Base-by-base conservation (phyloP, 1,140 invertebrate genomes). In the Cepaea nemoralis region DNA sequence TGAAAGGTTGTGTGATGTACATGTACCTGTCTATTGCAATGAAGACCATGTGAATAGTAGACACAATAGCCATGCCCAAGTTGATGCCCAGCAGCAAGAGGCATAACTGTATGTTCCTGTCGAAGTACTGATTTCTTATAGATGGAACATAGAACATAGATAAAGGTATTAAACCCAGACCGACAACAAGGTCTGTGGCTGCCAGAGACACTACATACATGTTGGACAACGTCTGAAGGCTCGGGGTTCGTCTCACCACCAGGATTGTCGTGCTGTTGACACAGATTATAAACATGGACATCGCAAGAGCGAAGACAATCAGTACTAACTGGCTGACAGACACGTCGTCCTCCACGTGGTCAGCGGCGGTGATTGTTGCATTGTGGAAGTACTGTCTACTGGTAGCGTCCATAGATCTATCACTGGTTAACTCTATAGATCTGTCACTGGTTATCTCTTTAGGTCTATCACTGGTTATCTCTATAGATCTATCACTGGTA, bases 21-120 rank as follows among this genome's bases (percentile, higher is more conserved):
- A 77, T 19, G 35, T 77, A 77, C 19, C 75, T 8, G 75, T 77
- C 75, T n/a, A n/a, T 42, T 5, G 75, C 75, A 8, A 77, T 77
- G 19, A 77, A 33, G 12, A 33, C 31, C 75, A 77, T 77, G 55
- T 77, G 37, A 33, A 77, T 63, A 1, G 27, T 40, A 24, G 75
- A 77, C 31, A 77, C 48, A 14, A 66, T 55, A 24, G 75, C 48
- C 55, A 77, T 45, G 16, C 75, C 75, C 2, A 77, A 33, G 24
- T 63, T 77, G 31, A 66, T 27, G 31, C 75, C 75, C 16, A 63
- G 27, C 19, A 77, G 10, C 24, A 77, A 40, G 1, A 42, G 31
- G 22, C 75, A 77, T 6, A 77, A 37, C 12, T 37, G 14, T 50
- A 77, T 77, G 55, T 77, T 59, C 31, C 66, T 1, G 39, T 77